Base-by-base conservation (phyloP, 2,888 invertebrate species). In the Chymomyza amoena region DNA sequence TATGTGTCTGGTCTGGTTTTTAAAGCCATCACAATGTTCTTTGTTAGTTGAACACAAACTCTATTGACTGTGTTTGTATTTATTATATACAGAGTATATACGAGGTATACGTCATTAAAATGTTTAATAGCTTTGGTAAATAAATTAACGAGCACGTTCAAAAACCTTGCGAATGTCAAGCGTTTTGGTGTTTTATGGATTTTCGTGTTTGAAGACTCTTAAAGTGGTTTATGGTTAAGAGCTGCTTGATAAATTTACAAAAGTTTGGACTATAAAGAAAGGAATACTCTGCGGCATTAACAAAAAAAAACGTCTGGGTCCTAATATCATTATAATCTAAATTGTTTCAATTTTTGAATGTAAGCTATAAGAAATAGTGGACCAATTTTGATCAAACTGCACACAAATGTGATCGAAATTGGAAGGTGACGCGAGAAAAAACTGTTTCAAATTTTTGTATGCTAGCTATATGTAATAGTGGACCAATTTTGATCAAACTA, bases 81-180 rank as follows among this genome's bases (percentile, higher is more conserved):
- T 54, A 13, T 18, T n/a, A 9, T 18, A 54, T 51, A 51, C 51
- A 51, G 1, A 15, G 52, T 16, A n/a, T 18, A 6, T 6, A 0
- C n/a, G 10, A 5, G 9, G 7, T 15, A 16, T 64, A 54, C 66
- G 59, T 66, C 67, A 69, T 72, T 67, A 72, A 69, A 67, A 66
- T 64, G 67, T 79, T 76, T 74, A 79, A 83, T 70, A 78, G 72
- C 76, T 80, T 76, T 67, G 78, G 72, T 70, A 83, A 83, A 82
- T 80, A 78, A 77, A 78, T 82, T 77, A 78, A 77, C 64, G 77
- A 71, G 69, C 66, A 57, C 32, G 61, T 57, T 18, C 50, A 59
- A 61, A 77, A 60, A 51, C 60, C 32, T 45, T 45, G 39, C 39
- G 13, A 45, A 45, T 45, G 39, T 13, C 39, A 45, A 45, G 39